Base-by-base conservation (phyloP, 2,888 invertebrate genomes). In the Malthinus flaveolus region DNA sequence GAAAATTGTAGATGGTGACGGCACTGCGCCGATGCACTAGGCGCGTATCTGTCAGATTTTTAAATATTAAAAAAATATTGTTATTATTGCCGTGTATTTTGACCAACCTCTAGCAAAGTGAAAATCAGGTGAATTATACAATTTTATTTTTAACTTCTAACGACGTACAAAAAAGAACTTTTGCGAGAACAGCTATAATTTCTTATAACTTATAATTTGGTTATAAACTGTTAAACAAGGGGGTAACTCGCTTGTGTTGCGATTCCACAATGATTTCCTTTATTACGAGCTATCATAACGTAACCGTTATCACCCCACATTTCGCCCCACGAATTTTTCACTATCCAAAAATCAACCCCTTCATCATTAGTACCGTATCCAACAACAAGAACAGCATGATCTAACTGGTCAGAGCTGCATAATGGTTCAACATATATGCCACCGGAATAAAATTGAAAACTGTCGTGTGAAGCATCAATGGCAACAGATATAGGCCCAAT, bases 231-330 rank as follows among this genome's bases (percentile, higher is more conserved):
- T 54, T 85, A 93, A 68, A 94, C 93, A 55, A 92, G 83, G 23
- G 95, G 95, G 80, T 91, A 95, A 74, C 91, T 92, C 63, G 95
- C 89, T 63, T 83, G 78, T 44, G 87, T 82, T 53, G 95, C 95
- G 76, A 96, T 87, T 70, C 95, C 95, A 78, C 95, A 96, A 75
- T 89, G 85, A 79, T 96, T 95, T 32, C 89, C 71, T 70, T 82
- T 83, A 80, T 95, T 93, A 69, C 95, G 85, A 32, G 91, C 84
- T 88, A 96, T 94, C 80, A 88, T 89, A 71, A 95, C 89, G 82
- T 91, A 96, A 37, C 95, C 95, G 4, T 87, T 75, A 46, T 87
- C 84, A 34, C 95, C 95, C 95, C 95, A 96, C 9, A 80, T 75
- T 63, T 81, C 78, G 9, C 90, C 86, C 91, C 91, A 93, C 49